phyloP scores from a whole-genome alignment of 2,797 vertebrate genomes.

The Rhadinocentrus ornatus region DNA sequence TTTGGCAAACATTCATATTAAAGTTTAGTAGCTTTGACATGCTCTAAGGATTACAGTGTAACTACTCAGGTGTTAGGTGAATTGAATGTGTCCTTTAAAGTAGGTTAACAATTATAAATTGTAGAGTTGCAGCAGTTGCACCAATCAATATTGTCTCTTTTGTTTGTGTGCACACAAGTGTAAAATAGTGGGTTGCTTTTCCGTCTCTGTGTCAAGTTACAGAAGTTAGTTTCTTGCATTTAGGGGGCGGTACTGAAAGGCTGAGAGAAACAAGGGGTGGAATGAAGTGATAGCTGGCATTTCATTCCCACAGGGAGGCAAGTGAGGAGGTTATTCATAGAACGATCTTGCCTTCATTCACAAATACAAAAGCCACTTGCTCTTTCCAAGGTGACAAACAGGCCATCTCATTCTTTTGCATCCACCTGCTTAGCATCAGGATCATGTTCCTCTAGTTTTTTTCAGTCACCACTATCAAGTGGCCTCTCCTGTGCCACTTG shows the following conservation, averaged over 20 bases:
- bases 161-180: conserved; percentile 74
- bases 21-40: neutral
- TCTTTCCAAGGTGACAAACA: conserved; percentile 56
- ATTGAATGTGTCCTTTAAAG: conserved; percentile 71
- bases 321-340: conserved; percentile 51
- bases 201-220: conserved; percentile 55
- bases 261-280: conserved; percentile 50
- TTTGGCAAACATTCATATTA: conserved; percentile 46
- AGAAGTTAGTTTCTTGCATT: conserved; percentile 69
- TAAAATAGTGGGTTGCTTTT: conserved; percentile 72
- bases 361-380: conserved; percentile 65
- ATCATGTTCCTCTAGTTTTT: conserved; percentile 51
- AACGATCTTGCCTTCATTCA: conserved; percentile 59
- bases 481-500: conserved; percentile 53
- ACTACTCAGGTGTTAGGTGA: conserved; percentile 63
- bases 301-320: conserved; percentile 51
- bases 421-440: conserved; percentile 60
- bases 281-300: conserved; percentile 63
- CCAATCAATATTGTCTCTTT: conserved; percentile 77
- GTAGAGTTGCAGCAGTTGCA: conserved; percentile 63
- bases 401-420: conserved; percentile 51
- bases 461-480: conserved; percentile 53
- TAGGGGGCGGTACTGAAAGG: conserved; percentile 52
- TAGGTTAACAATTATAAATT: conserved; percentile 67
- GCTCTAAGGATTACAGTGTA: conserved; percentile 21